Percentiles rank a stretch among this genome's conserved stretches.
Conservation (phyloP, 1,140 invertebrate species). For the Ganaspis sp. region DNA sequence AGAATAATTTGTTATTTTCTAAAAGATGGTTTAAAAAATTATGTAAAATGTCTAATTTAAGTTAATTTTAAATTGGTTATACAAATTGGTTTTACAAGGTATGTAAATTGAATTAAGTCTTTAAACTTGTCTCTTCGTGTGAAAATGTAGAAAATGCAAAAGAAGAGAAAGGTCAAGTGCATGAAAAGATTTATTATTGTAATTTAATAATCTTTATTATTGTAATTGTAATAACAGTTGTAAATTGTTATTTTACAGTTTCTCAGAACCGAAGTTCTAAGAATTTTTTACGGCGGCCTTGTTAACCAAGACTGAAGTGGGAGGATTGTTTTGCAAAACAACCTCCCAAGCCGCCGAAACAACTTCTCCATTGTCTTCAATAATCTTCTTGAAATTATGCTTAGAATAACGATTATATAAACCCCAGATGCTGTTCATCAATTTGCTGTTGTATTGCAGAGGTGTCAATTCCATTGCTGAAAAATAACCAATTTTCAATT, state of each 20-base stretch:
- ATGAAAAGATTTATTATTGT: too few species aligned
- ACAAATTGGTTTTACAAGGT: too few species aligned
- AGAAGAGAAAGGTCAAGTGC: too few species aligned
- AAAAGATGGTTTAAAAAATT: too few species aligned
- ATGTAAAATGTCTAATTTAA: too few species aligned
- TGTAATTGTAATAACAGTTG: neutral
- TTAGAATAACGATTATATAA: conserved; percentile 90
- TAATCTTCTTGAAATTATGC: conserved; percentile 87
- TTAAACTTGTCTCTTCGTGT: too few species aligned
- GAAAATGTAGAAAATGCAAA: too few species aligned
- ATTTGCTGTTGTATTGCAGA: conserved; percentile 87
- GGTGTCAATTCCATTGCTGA: conserved; percentile 78
- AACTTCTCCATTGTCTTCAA: conserved; percentile 76
- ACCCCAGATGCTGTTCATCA: conserved; percentile 95
- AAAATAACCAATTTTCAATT: conserved; percentile 31
- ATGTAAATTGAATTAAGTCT: too few species aligned
- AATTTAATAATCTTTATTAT: too few species aligned
- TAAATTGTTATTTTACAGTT: neutral
- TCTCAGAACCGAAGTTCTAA: neutral
- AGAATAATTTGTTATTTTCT: too few species aligned
- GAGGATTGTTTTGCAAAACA: conserved; percentile 1
- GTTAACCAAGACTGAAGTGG: conserved; percentile 13
- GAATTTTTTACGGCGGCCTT: conserved; percentile 26
- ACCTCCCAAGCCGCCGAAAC: conserved; percentile 54
- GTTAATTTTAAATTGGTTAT: too few species aligned